Percentiles rank a stretch among this genome's conserved stretches.
These are phyloP conservation scores for Drosophila burlai DNA, from an alignment of 1,140 invertebrate species.

Conservation along the genomic window DNA sequence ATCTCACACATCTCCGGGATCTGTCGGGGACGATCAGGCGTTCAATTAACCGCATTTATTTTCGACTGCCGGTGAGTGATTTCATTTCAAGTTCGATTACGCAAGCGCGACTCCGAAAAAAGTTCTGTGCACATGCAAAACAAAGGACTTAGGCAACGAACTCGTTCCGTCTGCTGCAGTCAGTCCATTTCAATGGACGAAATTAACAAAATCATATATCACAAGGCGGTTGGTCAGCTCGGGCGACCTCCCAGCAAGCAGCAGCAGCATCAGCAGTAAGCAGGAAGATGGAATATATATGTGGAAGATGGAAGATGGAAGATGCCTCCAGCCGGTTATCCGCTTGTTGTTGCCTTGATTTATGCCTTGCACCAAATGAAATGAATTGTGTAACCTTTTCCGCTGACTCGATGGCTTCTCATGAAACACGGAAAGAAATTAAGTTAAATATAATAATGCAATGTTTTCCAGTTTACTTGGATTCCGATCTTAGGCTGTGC, in stretches of 20 bases:
- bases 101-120: slow-evolving; percentile 47
- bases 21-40: slow-evolving; percentile 29
- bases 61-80: slow-evolving; percentile 45
- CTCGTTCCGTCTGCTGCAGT: slow-evolving; percentile 41
- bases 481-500: neutral
- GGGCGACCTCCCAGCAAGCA: slow-evolving; percentile 64
- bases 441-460: neutral
- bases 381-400: slow-evolving; percentile 82
- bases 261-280: slow-evolving; percentile 4
- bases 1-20: slow-evolving; percentile 36
- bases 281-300: slow-evolving; percentile 47
- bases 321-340: slow-evolving; percentile 47
- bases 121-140: slow-evolving; percentile 60
- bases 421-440: slow-evolving; percentile 3
- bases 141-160: slow-evolving; percentile 72
- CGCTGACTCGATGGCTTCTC: slow-evolving; percentile 18
- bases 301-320: slow-evolving; percentile 28
- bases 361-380: slow-evolving; percentile 82
- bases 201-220: slow-evolving; percentile 82
- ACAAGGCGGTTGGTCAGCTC: slow-evolving; percentile 48
- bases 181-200: slow-evolving; percentile 67
- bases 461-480: neutral
- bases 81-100: slow-evolving; percentile 73
- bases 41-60: slow-evolving; percentile 75
- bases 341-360: slow-evolving; percentile 79